Conservation (phyloP, 2,113 vertebrate genomes). For the Sterrhoptilus dennistouni region DNA sequence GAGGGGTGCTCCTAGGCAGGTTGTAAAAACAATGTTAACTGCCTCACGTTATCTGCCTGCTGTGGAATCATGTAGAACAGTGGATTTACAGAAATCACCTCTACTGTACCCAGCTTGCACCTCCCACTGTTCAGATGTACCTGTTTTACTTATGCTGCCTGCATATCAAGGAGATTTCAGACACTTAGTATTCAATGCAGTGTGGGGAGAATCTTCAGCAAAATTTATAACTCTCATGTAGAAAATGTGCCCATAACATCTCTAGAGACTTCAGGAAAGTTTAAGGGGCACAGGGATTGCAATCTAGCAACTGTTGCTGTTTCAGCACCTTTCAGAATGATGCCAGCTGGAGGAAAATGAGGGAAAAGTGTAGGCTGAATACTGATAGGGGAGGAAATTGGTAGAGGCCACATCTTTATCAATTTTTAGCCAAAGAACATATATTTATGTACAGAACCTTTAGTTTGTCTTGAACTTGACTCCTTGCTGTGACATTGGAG, state of each 20-base stretch:
- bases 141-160: neutral
- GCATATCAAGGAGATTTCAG: neutral
- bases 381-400: neutral
- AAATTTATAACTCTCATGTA: neutral
- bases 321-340: neutral
- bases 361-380: neutral
- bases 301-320: neutral
- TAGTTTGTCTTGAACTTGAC: neutral
- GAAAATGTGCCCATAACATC: neutral
- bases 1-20: neutral
- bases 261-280: neutral
- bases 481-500: neutral
- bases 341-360: neutral
- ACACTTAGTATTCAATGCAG: neutral
- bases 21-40: neutral
- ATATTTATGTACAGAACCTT: neutral
- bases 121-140: neutral
- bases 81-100: neutral
- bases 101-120: rapidly evolving
- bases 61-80: neutral
- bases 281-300: neutral
- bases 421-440: neutral
- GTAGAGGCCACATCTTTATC: neutral
- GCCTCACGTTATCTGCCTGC: neutral
- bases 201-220: neutral